These are phyloP conservation scores for Cydia pomonella DNA, from an alignment of 1,140 invertebrate species.

Conservation along the genomic window DNA sequence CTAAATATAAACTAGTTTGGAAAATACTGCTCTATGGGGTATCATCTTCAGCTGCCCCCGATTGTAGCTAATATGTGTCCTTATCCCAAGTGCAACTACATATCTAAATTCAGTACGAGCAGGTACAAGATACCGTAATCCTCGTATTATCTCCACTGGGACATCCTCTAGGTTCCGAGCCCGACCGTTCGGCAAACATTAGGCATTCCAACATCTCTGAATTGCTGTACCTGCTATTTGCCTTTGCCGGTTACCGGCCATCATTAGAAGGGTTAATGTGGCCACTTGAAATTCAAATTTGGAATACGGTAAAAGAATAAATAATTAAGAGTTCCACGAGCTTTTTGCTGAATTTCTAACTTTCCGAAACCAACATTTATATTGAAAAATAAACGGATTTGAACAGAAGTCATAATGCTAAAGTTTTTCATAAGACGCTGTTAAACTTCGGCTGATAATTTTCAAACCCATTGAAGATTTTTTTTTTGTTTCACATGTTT, in stretches of 20 bases:
- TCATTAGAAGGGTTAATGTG: constrained; percentile 21
- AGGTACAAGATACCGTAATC: background rate
- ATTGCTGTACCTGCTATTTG: constrained; percentile 19
- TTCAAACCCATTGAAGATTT: background rate
- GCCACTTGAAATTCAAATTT: constrained; percentile 27
- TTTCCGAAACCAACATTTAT: background rate
- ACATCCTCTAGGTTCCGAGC: background rate
- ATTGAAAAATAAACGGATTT: background rate
- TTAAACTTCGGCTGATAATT: background rate
- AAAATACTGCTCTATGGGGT: too few relatives aligned
- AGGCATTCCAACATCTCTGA: constrained; percentile 9
- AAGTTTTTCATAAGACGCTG: background rate
- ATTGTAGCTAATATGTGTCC: too few relatives aligned
- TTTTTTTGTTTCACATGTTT: too few relatives aligned
- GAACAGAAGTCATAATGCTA: background rate
- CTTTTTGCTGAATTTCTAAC: background rate
- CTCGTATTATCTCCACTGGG: background rate
- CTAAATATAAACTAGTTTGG: too few relatives aligned
- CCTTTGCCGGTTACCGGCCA: background rate
- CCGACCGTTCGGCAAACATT: background rate
- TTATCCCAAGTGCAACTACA: too few relatives aligned
- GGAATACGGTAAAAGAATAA: constrained; percentile 20
- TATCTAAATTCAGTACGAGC: background rate
- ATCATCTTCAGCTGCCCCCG: too few relatives aligned
- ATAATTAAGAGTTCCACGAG: constrained; percentile 17